Base-by-base conservation (phyloP, 2,888 invertebrate genomes). In the Acanthosepion lycidas region DNA sequence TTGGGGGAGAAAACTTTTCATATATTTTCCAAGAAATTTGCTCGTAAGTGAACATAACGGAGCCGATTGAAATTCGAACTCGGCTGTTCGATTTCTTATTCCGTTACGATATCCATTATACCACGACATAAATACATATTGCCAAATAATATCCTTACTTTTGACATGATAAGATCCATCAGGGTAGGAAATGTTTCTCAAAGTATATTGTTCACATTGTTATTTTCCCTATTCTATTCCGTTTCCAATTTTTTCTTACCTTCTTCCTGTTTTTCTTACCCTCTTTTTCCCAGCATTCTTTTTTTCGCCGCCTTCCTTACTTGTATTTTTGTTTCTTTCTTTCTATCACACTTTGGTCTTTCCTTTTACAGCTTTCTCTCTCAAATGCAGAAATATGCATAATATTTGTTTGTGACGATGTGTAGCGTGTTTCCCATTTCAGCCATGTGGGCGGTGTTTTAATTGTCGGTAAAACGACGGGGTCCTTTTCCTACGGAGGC, bases 391-490 rank as follows among this genome's bases (percentile, higher is more conserved):
- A 78, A 15, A n/a, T 78, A 78, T 78, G 78, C 78, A 78, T 78
- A 78, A 78, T n/a, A 78, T 78, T n/a, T 78, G n/a, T 78, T 59
- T 78, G n/a, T 78, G 78, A 78, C 78, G n/a, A 78, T n/a, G n/a
- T 15, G 15, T n/a, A 78, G 78, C 78, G 78, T n/a, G 78, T 78
- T 78, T n/a, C 33, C n/a, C 78, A 78, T n/a, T 78, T 33, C 78
- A 78, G 78, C 15, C 78, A 33, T 78, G n/a, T n/a, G 78, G 78
- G 78, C 33, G n/a, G 78, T 78, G n/a, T 78, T 78, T 78, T 78
- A 78, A 78, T 78, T 78, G 78, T 33, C 78, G 78, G 15, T n/a
- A 78, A 78, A 78, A n/a, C 78, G 78, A n/a, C 78, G 78, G n/a
- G 78, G 12, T 78, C 15, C n/a, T 78, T 78, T 78, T 78, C n/a